A percentile compares a stretch with the other conserved stretches of the same genome.
These are phyloP conservation scores for Tetramorium simillimum DNA, from an alignment of 1,140 invertebrate species.

Conservation along the genomic window DNA sequence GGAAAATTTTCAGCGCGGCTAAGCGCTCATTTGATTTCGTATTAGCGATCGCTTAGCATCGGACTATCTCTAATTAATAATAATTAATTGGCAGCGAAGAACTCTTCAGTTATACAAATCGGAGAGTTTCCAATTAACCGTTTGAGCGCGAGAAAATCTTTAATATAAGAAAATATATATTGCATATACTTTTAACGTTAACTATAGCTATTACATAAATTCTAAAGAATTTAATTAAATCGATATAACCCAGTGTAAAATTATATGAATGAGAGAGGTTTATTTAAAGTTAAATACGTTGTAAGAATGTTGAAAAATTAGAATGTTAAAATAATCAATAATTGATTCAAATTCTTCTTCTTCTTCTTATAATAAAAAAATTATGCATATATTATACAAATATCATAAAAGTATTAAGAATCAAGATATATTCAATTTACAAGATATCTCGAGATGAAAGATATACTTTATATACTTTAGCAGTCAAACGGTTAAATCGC, in stretches of 20 bases:
- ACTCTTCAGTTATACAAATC: slow-evolving; percentile 51
- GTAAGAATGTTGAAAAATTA: not conserved
- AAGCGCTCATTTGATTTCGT: slow-evolving; percentile 44
- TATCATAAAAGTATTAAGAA: not conserved
- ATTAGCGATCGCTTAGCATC: slow-evolving; percentile 41
- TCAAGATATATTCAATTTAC: no score
- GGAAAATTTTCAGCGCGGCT: slow-evolving; percentile 8
- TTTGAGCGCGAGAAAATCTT: slow-evolving; percentile 47
- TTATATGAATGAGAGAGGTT: not conserved
- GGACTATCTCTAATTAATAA: slow-evolving; percentile 48
- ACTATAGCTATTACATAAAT: not conserved
- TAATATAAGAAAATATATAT: slow-evolving; percentile 10
- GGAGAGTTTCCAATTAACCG: slow-evolving; percentile 54
- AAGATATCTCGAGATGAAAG: not conserved
- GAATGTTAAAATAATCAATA: not conserved
- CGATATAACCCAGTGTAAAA: not conserved
- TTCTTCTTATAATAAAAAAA: not conserved
- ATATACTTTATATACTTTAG: slow-evolving; percentile 1
- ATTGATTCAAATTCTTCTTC: not conserved
- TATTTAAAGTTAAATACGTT: not conserved
- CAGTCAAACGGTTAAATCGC: slow-evolving; percentile 52
- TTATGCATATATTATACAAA: not conserved
- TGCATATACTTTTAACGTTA: not conserved
- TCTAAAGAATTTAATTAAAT: slow-evolving; percentile 15
- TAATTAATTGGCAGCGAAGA: slow-evolving; percentile 60